phyloP scores from a whole-genome alignment of 2,113 vertebrate species.

The Euleptes europaea region DNA sequence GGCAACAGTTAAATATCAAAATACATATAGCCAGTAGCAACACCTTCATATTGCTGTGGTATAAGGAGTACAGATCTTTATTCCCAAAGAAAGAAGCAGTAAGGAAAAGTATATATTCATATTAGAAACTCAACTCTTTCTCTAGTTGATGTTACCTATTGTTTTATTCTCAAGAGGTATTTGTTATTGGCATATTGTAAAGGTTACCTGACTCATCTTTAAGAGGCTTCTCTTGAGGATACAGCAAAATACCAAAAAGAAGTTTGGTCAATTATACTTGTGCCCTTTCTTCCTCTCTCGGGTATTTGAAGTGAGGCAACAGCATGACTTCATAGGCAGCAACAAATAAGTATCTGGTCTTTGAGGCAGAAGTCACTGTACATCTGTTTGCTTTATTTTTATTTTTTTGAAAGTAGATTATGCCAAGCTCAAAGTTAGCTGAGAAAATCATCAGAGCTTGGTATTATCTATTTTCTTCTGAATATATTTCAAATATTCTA shows the following conservation, averaged over 20 bases:
- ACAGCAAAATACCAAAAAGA: slow-evolving; percentile 6
- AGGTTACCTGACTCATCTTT: neutral
- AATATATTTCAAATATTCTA: neutral
- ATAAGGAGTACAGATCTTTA: neutral
- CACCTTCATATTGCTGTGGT: neutral
- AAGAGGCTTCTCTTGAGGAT: neutral
- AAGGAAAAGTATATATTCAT: neutral
- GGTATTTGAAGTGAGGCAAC: neutral
- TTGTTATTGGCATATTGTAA: neutral
- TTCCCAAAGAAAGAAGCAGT: neutral
- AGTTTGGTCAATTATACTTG: slow-evolving; percentile 1
- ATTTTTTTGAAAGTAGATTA: neutral
- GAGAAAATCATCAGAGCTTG: neutral
- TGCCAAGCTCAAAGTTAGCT: neutral
- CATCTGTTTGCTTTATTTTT: neutral
- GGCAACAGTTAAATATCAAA: neutral
- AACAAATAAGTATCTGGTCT: slow-evolving; percentile 42
- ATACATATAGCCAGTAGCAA: neutral
- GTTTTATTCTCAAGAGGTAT: neutral
- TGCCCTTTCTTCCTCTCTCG: neutral
- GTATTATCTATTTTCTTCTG: neutral
- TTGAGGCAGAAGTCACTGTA: slow-evolving; percentile 29
- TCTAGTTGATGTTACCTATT: neutral
- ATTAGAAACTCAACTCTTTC: neutral
- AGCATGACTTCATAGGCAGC: slow-evolving; percentile 8